Percentiles rank a stretch among this genome's conserved stretches.
phyloP scores from a whole-genome alignment of 2,888 invertebrate genomes.

The Anthrax anthrax region DNA sequence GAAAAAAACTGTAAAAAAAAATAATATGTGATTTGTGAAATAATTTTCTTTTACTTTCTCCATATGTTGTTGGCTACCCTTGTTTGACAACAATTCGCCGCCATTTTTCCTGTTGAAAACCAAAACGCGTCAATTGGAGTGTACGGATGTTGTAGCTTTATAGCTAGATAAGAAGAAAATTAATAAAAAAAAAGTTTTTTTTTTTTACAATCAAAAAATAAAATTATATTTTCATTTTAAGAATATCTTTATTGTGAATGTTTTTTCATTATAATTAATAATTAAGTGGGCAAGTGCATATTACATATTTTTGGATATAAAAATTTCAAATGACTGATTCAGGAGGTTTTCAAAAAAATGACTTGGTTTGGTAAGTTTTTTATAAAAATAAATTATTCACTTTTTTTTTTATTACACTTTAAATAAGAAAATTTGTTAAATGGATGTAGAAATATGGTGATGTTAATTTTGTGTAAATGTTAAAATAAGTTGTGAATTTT shows the following conservation, averaged over 20 bases:
- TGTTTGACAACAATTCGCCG: conserved; percentile 9
- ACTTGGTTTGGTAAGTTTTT: conserved; percentile 5
- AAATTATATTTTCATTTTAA: too few species aligned
- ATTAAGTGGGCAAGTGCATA: conserved; percentile 1
- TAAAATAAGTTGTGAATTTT: too few species aligned
- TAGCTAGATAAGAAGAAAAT: not conserved
- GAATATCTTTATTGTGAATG: conserved; percentile 1
- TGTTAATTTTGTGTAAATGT: too few species aligned
- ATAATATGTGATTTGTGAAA: too few species aligned
- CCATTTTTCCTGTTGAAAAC: conserved; percentile 6
- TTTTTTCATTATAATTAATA: not conserved
- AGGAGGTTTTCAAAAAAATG: conserved; percentile 2
- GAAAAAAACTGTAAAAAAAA: too few species aligned
- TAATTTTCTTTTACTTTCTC: too few species aligned
- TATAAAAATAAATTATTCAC: too few species aligned
- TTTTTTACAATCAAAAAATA: too few species aligned
- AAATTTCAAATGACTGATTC: not conserved
- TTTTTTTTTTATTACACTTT: too few species aligned
- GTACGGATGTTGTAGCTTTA: not conserved
- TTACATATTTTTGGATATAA: not conserved
- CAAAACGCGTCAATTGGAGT: conserved; percentile 4
- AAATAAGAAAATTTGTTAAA: too few species aligned
- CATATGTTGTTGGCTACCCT: not conserved
- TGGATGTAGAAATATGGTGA: too few species aligned
- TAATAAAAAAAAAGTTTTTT: too few species aligned